phyloP scores from a whole-genome alignment of 1,140 invertebrate genomes.

The Caenorhabditis brenneri region DNA sequence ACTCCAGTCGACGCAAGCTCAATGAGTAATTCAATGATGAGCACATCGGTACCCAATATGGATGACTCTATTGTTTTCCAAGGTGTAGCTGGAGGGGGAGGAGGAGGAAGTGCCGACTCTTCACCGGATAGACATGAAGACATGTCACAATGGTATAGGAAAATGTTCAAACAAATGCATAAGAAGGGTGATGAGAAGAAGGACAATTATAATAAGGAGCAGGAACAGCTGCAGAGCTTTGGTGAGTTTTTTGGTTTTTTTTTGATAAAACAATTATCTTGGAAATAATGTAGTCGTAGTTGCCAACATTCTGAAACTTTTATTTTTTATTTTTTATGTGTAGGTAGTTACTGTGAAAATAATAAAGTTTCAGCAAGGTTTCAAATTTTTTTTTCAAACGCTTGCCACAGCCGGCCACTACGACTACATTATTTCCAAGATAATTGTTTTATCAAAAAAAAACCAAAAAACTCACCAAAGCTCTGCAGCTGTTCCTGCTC shows the following conservation, averaged over 20 bases:
- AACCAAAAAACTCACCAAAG: background rate
- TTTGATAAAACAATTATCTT: too few species aligned
- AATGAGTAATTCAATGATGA: background rate
- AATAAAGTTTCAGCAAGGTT: too few species aligned
- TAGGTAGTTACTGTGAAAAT: too few species aligned
- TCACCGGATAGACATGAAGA: conserved; percentile 25
- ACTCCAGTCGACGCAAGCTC: background rate
- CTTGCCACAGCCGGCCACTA: too few species aligned
- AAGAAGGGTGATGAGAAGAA: conserved; percentile 30
- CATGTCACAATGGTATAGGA: conserved; percentile 49
- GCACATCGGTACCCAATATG: background rate
- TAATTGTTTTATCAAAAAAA: too few species aligned
- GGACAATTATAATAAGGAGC: too few species aligned
- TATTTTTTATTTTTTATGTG: too few species aligned
- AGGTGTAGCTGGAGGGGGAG: too few species aligned
- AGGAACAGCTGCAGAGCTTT: background rate
- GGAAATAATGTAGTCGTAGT: too few species aligned
- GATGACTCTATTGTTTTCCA: background rate
- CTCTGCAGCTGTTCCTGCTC: background rate
- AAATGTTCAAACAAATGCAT: conserved; percentile 55
- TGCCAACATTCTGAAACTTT: too few species aligned
- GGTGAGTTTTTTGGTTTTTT: background rate
- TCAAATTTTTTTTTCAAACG: too few species aligned
- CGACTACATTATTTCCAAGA: too few species aligned
- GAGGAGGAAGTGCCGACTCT: background rate